Evolutionary conservation across 2,113 vertebrate genomes (phyloP), one percentile per base, ranked within the genome.

Genomic region (Cervus canadensis): DNA sequence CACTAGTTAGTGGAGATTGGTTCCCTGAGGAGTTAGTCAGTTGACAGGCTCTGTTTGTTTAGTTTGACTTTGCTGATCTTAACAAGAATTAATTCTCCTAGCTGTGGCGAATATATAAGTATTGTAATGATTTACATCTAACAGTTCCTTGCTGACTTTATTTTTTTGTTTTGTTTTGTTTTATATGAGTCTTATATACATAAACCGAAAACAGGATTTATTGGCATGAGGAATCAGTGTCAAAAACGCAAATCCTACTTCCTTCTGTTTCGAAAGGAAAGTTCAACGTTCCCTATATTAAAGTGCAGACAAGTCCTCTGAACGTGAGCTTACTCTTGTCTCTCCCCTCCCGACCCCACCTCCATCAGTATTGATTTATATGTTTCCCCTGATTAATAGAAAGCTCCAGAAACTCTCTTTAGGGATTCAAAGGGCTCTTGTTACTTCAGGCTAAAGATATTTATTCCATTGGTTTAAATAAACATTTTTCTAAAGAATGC

Each of bases 51-150:
- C 89, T 98, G 95, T 99, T 98, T 98, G 96, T 94, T 94, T 98
- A 98, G 96, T 98, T 96, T 96, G 96, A 98, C 98, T 98, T 96
- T 97, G 88, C 97, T 99, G 98, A 99, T 99, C 96, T 96, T 97
- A 98, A 98, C 96, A 98, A 96, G 97, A 99, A 98, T 96, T 92
- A 98, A 99, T 98, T 98, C 95, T 98, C 95, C 96, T 97, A 98
- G 60, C 96, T 95, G 52, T 98, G 86, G 28, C 96, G 97, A 98
- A 98, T 96, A 86, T 95, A 40, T 91, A 98, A 98, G 95, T 89
- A 81, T 67, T 64, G 7, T 33, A 62, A 71, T 78, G 33, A 96
- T 90, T 14, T 59, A 40, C 83, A 60, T 67, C 43, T 97, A 98
- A 93, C 82, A 79, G 62, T 64, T 50, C 36, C 10, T 96, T 97